phyloP scores from a whole-genome alignment of 1,140 invertebrate genomes.

The Geopemphigus sp. region DNA sequence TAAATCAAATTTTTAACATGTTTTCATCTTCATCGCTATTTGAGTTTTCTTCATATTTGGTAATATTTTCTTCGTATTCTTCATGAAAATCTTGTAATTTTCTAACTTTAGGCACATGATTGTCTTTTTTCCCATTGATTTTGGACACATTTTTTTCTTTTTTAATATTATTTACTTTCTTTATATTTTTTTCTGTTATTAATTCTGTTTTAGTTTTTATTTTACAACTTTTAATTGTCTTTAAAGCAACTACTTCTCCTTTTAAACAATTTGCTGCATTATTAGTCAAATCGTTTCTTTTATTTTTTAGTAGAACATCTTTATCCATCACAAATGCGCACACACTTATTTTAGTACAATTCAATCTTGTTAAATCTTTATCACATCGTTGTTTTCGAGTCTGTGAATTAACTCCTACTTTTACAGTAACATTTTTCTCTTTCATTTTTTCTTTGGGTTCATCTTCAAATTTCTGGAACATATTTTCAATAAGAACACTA shows the following conservation, averaged over 20 bases:
- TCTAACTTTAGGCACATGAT: constrained; percentile 2
- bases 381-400: not conserved
- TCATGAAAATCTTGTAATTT: constrained; percentile 42
- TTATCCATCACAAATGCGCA: constrained; percentile 34
- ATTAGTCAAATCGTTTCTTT: not conserved
- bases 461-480: constrained; percentile 33
- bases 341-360: constrained; percentile 30
- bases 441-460: not conserved
- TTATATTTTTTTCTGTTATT: not conserved
- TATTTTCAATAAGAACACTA: constrained; percentile 57
- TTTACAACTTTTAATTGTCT: not conserved
- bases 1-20: not conserved
- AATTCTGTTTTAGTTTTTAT: not conserved
- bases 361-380: not conserved
- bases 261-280: not conserved
- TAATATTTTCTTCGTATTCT: constrained; percentile 33
- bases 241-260: not conserved
- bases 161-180: not conserved
- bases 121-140: not conserved
- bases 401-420: not conserved
- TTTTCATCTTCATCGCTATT: not conserved
- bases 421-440: not conserved
- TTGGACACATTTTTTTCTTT: not conserved
- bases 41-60: constrained; percentile 12
- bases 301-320: constrained; percentile 28